Base-by-base conservation (phyloP, 1,140 invertebrate species). In the Panulirus ornatus region DNA sequence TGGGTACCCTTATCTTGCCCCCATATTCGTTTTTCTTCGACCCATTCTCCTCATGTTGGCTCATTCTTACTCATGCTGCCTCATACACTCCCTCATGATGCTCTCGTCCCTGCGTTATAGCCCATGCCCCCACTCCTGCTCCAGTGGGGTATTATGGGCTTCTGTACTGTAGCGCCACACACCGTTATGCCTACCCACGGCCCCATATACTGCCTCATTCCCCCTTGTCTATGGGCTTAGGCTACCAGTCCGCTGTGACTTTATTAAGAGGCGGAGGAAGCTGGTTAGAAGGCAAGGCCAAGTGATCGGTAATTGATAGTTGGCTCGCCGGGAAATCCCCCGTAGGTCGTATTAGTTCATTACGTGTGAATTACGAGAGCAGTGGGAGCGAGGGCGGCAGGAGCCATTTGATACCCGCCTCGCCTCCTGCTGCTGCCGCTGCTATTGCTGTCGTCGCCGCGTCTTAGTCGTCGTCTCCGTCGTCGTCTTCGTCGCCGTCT, bases 281-380 rank as follows among this genome's bases (percentile, higher is more conserved):
- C 27, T 9, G 73, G 44, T 36, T 36, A 44, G 40, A 40, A 22
- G 73, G 38, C 22, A 1, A 44, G 44, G 16, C 38, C 40, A 73
- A 36, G 34, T 16, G 73, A 44, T 1, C 40, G 16, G 38, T 76
- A 76, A 76, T 76, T 76, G 73, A 76, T 76, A 76, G 73, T 76
- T 76, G 73, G n/a, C 73, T 27, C 73, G 6, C 73, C 42, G 19
- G 36, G 73, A 76, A 42, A 76, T 76, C 73, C 42, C 73, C 38
- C 30, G 16, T 16, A 73, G 27, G 71, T 76, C 38, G 73, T 76
- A 42, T 76, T 42, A 44, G 73, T 22, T 76, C 73, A 76, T 76
- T 76, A 76, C n/a, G 44, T 44, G 73, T 76, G 73, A 76, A 16
- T 76, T 76, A 76, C 44, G 38, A 71, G 70, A 42, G 8, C 51